Percentiles rank a stretch among this genome's conserved stretches.
These are phyloP conservation scores for Colistium nudipinnis DNA, from an alignment of 2,113 vertebrate genomes.

Conservation along the genomic window DNA sequence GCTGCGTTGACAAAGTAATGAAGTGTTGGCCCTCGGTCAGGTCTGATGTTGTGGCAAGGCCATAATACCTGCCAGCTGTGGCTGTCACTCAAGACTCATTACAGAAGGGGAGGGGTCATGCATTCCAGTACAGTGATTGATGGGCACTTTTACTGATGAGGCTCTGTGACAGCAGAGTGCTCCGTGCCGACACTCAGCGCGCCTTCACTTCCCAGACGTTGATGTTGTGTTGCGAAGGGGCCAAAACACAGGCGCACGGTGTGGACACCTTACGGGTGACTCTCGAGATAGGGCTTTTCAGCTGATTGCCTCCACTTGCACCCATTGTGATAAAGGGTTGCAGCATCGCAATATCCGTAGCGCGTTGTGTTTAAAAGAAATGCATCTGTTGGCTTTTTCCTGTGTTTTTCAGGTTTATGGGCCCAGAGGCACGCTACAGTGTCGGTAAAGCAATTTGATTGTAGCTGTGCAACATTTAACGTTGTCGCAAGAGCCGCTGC, in stretches of 20 bases:
- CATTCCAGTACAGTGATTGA: slow-evolving; percentile 68
- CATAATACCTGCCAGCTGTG: slow-evolving; percentile 65
- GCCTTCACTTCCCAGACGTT: slow-evolving; percentile 33
- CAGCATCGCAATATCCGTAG: slow-evolving; percentile 32
- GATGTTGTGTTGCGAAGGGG: slow-evolving; percentile 19
- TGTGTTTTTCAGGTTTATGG: slow-evolving; percentile 39
- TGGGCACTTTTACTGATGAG: slow-evolving; percentile 72
- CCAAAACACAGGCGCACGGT: background rate
- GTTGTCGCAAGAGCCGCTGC: slow-evolving; percentile 18
- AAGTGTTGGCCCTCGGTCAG: slow-evolving; percentile 53
- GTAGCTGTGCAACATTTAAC: slow-evolving; percentile 34
- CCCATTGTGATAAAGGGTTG: slow-evolving; percentile 17
- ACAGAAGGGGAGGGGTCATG: slow-evolving; percentile 41
- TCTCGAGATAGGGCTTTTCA: slow-evolving; percentile 39
- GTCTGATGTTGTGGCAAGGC: slow-evolving; percentile 47
- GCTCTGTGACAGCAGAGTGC: slow-evolving; percentile 36
- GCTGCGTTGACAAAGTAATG: slow-evolving; percentile 35
- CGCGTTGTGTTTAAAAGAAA: slow-evolving; percentile 15
- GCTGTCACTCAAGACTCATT: slow-evolving; percentile 63
- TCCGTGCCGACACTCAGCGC: slow-evolving; percentile 46
- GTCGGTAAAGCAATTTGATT: slow-evolving; percentile 31
- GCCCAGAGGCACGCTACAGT: slow-evolving; percentile 15
- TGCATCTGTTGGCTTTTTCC: slow-evolving; percentile 28
- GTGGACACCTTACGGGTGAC: slow-evolving; percentile 39
- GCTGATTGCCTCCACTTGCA: slow-evolving; percentile 31